Percentiles rank a stretch among this genome's conserved stretches.
Conservation (phyloP, 2,888 invertebrate species). For the Steromphala cineraria region DNA sequence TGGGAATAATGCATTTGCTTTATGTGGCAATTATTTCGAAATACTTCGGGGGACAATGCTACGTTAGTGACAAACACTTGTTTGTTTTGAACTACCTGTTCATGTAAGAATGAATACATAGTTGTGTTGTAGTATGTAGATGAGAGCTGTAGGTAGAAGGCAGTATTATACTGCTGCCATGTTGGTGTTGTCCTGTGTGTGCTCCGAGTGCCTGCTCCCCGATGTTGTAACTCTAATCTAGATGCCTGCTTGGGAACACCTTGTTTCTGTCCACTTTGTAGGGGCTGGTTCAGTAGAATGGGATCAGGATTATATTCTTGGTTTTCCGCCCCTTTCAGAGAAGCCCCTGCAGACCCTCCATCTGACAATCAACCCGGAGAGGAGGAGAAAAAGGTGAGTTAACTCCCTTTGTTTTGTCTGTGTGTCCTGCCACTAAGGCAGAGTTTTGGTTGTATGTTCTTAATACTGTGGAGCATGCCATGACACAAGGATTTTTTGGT, state of each 20-base stretch:
- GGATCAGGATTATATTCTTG: constrained; percentile 63
- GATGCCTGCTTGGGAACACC: neutral
- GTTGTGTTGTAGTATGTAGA: too few relatives aligned
- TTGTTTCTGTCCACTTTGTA: constrained; percentile 46
- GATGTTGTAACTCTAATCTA: neutral
- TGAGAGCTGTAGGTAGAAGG: too few relatives aligned
- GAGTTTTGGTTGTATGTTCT: too few relatives aligned
- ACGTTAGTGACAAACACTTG: too few relatives aligned
- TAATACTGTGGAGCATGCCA: too few relatives aligned
- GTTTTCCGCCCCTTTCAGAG: constrained; percentile 73
- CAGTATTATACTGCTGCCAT: neutral
- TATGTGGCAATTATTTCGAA: too few relatives aligned
- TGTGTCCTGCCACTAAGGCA: too few relatives aligned
- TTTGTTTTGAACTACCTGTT: too few relatives aligned
- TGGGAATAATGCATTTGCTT: too few relatives aligned
- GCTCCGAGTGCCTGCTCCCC: neutral
- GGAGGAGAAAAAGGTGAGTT: constrained; percentile 33
- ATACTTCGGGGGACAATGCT: too few relatives aligned
- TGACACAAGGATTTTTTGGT: too few relatives aligned
- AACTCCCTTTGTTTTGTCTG: neutral
- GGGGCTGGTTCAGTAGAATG: constrained; percentile 65
- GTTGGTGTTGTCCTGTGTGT: neutral
- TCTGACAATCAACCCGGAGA: constrained; percentile 48
- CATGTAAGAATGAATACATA: too few relatives aligned
- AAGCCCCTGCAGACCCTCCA: constrained; percentile 45